These are phyloP conservation scores for Betta splendens DNA, from an alignment of 2,797 vertebrate genomes.

Conservation along the genomic window DNA sequence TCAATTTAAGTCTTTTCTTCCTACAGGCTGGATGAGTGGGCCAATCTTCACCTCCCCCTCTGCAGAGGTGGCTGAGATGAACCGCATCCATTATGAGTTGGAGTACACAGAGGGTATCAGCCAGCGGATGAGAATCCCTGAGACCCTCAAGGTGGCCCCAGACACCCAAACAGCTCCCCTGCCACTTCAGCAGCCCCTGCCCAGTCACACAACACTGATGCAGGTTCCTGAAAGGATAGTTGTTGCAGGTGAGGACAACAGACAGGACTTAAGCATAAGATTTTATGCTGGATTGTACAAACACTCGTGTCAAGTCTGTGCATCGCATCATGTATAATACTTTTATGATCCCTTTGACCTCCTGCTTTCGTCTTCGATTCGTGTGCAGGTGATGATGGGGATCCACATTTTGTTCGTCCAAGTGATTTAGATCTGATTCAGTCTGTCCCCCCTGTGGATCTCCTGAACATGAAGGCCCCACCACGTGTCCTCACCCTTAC, in stretches of 20 bases:
- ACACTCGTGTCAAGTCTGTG: neutral
- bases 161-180: conserved; percentile 76
- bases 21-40: conserved; percentile 84
- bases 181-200: conserved; percentile 74
- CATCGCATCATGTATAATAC: neutral
- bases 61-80: conserved; percentile 92
- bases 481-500: conserved; percentile 93
- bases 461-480: conserved; percentile 92
- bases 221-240: conserved; percentile 96
- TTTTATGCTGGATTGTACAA: neutral
- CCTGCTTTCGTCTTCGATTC: neutral
- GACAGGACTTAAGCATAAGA: neutral
- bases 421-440: conserved; percentile 94
- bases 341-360: neutral
- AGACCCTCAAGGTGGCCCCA: conserved; percentile 90
- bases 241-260: conserved; percentile 84
- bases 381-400: conserved; percentile 83
- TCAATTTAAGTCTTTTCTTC: neutral
- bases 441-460: conserved; percentile 87
- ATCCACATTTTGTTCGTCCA: conserved; percentile 85
- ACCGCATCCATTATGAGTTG: conserved; percentile 93
- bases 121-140: conserved; percentile 95
- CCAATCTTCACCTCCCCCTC: conserved; percentile 83
- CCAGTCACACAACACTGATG: conserved; percentile 86
- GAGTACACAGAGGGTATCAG: conserved; percentile 97